Percentiles rank a stretch among this genome's conserved stretches.
Conservation (phyloP, 2,797 vertebrate genomes). For the Platyrinchus mystaceus region DNA sequence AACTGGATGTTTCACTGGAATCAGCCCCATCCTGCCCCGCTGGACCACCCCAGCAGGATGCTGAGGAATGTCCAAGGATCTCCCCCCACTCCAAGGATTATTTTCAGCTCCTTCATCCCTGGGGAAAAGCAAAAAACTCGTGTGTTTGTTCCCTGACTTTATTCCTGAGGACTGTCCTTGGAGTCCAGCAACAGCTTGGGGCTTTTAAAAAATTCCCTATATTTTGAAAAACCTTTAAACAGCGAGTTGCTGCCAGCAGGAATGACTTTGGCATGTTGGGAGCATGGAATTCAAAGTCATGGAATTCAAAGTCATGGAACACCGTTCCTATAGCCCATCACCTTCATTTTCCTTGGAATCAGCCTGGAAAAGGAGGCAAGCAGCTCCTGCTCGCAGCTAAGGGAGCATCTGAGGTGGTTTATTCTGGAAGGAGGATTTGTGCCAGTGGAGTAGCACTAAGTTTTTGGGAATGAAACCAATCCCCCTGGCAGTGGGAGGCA, state of each 20-base stretch:
- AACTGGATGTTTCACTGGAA: rapidly evolving
- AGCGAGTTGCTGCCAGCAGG: neutral
- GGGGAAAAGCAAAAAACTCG: neutral
- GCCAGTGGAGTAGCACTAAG: neutral
- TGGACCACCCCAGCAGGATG: neutral
- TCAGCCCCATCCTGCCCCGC: rapidly evolving
- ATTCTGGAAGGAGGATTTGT: neutral
- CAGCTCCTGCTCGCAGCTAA: neutral
- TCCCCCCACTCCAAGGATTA: neutral
- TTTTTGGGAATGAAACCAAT: neutral
- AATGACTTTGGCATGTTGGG: rapidly evolving
- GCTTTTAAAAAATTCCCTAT: neutral
- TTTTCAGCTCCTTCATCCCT: neutral
- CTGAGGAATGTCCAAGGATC: neutral
- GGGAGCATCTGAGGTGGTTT: neutral
- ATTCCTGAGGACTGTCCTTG: neutral
- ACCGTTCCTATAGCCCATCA: rapidly evolving
- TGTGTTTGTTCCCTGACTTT: neutral
- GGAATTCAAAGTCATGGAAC: rapidly evolving
- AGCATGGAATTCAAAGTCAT: rapidly evolving
- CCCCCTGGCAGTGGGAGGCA: neutral
- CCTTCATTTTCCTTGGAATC: neutral
- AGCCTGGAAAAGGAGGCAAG: neutral
- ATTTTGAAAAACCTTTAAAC: neutral
- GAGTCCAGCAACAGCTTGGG: neutral